A percentile compares a stretch with the other conserved stretches of the same genome.
Evolutionary conservation across 1,140 invertebrate genomes (phyloP).

Genomic region (Philotrypesis tridentata): DNA sequence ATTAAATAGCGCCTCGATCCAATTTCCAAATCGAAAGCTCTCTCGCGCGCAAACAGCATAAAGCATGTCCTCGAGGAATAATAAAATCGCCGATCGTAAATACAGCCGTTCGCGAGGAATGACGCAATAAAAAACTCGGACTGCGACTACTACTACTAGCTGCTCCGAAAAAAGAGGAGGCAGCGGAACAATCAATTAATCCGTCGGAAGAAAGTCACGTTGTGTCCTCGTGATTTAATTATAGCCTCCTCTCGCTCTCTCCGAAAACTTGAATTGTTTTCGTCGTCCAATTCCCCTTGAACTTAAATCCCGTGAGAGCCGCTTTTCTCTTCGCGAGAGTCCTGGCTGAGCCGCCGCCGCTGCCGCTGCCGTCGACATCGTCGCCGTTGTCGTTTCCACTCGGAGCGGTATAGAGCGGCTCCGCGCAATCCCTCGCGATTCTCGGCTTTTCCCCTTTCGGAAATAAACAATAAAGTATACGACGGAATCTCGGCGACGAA

Average conservation of each 20-base stretch:
- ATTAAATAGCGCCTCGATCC: neutral
- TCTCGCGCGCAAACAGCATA: neutral
- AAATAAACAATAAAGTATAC: constrained; percentile 40
- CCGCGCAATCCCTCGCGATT: constrained; percentile 13
- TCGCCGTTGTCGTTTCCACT: constrained; percentile 2
- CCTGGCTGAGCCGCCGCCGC: no score
- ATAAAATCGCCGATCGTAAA: neutral
- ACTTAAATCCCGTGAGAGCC: constrained; percentile 18
- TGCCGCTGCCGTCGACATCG: no score
- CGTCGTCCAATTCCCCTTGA: constrained; percentile 24
- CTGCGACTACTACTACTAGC: no score
- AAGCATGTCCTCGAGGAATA: neutral
- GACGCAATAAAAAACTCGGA: neutral
- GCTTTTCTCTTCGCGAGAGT: constrained; percentile 32
- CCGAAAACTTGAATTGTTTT: constrained; percentile 37
- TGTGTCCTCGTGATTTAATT: constrained; percentile 13
- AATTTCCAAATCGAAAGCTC: neutral
- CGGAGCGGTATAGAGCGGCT: neutral
- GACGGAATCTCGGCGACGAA: neutral
- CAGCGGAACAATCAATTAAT: neutral
- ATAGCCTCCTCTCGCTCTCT: neutral
- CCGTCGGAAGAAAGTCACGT: constrained; percentile 5
- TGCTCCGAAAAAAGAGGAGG: neutral
- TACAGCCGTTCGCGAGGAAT: neutral
- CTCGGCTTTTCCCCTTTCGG: constrained; percentile 17